Base-by-base conservation (phyloP, 2,888 invertebrate genomes). In the Rhorus exstirpatorius region DNA sequence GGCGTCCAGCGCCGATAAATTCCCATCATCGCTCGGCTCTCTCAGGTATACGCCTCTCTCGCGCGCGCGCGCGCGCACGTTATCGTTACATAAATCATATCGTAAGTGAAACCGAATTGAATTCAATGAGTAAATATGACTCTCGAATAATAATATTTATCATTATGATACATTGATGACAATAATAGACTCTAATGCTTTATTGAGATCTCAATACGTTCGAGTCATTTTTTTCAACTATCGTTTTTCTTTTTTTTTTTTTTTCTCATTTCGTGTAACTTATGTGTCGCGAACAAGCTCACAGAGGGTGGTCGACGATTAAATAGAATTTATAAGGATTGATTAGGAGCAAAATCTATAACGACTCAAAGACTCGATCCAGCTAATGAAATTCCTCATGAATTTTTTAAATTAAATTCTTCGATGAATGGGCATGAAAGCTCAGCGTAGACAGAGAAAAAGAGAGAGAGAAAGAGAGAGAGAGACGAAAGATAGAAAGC, bases 111-210 rank as follows among this genome's bases (percentile, higher is more conserved):
- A 88, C 89, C 83, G 90, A 92, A 92, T 91, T 92, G 91, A 92
- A 91, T 92, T 86, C 90, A 92, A 92, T 90, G 91, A 92, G 91
- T 92, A 92, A 92, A 92, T 92, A 92, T 92, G 91, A 88, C 90
- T 89, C 85, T 87, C 84, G 86, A 87, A 89, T 89, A 91, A 90
- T 88, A 87, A 90, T 86, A 90, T 74, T 70, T 26, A 75, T 49
- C 51, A 71, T 21, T 31, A 61, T 26, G 6, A 53, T 17, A 3
- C 2, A 6, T 31, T 31, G 6, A 31, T 31, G 31, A 31, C 6
- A 31, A 31, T 31, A n/a, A 17, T 1, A 2, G 31, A n/a, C 7
- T 58, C 4, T 19, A 14, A 35, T 7, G 0, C 12, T 6, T 6
- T 44, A 44, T 44, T n/a, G 12, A n/a, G 44, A n/a, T n/a, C 4